Base-by-base conservation (phyloP, 2,888 invertebrate genomes). In the Eupithecia inturbata region DNA sequence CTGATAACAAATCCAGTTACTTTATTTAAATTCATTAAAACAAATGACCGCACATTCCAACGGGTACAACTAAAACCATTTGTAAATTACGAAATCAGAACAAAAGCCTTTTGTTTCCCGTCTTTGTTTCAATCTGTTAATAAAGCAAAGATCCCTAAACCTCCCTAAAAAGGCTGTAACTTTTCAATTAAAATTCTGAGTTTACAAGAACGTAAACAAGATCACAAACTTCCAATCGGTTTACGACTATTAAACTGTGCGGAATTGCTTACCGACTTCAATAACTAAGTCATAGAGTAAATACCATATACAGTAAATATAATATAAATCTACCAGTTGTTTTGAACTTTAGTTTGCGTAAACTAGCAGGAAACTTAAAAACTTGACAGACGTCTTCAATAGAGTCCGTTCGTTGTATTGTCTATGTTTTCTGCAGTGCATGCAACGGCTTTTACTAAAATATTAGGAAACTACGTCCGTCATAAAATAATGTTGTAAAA, bases 221-320 rank as follows among this genome's bases (percentile, higher is more conserved):
- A 78, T 79, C 77, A 78, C 78, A 77, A 78, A 80, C 78, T 76
- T 77, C 57, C 75, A 72, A 78, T 80, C 79, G 77, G 76, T 80
- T 80, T 74, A 79, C 77, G 76, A 76, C 78, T 77, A 81, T 79
- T 80, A 79, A 79, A 79, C 75, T 60, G 74, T 73, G 72, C 72
- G 76, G 72, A 82, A 82, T 78, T 77, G 69, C 77, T 78, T 75
- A 79, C 76, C 77, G 73, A 80, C 77, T 80, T 79, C 79, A 82
- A 81, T 81, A 80, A 77, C 76, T 71, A 80, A 76, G 81, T 72
- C 82, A 80, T 80, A 19, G 62, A 67, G 39, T 69, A 39, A 22
- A 28, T 45, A 14, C 36, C 14, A 4, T 67, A 72, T 72, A 74
- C 69, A 19, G 67, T 49, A 68, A 71, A 57, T 71, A n/a, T 36